Conservation (phyloP, 2,797 vertebrate genomes). For the Poecilia wingei region DNA sequence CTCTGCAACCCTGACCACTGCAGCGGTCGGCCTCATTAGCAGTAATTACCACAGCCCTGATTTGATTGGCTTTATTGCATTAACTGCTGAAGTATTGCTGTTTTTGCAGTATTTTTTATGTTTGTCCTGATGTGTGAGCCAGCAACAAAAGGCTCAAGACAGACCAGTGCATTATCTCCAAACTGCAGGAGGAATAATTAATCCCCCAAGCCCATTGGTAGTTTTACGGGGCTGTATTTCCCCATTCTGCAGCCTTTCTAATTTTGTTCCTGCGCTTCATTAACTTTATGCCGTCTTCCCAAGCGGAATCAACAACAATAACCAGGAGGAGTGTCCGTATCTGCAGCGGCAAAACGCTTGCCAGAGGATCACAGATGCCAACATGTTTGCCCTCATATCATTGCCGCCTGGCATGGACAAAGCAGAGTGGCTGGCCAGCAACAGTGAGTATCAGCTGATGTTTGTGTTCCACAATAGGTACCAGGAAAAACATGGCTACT, state of each 20-base stretch:
- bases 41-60: conserved; percentile 53
- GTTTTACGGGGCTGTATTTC: conserved; percentile 35
- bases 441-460: conserved; percentile 72
- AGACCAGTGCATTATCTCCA: conserved; percentile 51
- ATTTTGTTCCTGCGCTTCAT: conserved; percentile 39
- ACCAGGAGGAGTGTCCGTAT: conserved; percentile 78
- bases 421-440: conserved; percentile 83
- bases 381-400: conserved; percentile 68
- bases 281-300: conserved; percentile 46
- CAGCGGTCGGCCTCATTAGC: conserved; percentile 57
- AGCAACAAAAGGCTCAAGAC: conserved; percentile 7
- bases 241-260: conserved; percentile 1
- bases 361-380: conserved; percentile 70
- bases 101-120: conserved; percentile 28
- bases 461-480: background rate
- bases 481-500: background rate
- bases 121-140: conserved; percentile 5
- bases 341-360: conserved; percentile 76
- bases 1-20: conserved; percentile 34
- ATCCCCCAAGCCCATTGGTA: conserved; percentile 55
- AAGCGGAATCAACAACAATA: conserved; percentile 81
- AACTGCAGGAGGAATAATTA: conserved; percentile 56
- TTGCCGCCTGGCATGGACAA: conserved; percentile 78
- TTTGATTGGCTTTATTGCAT: conserved; percentile 54
- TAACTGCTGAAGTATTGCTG: conserved; percentile 45